These are phyloP conservation scores for Seira ritae DNA, from an alignment of 2,888 invertebrate species.

Conservation along the genomic window DNA sequence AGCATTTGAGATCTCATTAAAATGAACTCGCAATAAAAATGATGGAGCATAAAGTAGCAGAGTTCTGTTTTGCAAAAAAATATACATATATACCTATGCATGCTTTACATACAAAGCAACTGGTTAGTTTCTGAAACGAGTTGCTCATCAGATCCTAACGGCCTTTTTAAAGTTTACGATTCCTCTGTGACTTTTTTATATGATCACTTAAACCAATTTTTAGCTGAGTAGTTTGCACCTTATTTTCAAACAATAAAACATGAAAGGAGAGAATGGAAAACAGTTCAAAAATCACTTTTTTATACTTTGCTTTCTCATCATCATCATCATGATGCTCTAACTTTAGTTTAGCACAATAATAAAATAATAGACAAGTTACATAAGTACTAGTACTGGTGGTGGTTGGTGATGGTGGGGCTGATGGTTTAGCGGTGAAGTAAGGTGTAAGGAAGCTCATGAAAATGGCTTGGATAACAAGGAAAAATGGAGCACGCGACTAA, in stretches of 20 bases:
- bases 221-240: constrained; percentile 34
- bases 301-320: constrained; percentile 24
- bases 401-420: no score
- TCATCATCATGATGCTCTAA: neutral
- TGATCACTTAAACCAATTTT: constrained; percentile 36
- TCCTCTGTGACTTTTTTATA: constrained; percentile 28
- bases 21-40: neutral
- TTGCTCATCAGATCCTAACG: neutral
- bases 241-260: constrained; percentile 4
- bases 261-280: constrained; percentile 12
- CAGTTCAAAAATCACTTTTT: constrained; percentile 18
- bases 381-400: no score
- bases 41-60: neutral
- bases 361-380: neutral
- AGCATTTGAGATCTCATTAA: constrained; percentile 10
- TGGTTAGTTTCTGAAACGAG: neutral
- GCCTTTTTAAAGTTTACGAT: constrained; percentile 13
- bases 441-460: constrained; percentile 6
- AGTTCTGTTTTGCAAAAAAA: neutral
- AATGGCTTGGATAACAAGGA: constrained; percentile 37
- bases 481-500: constrained; percentile 59
- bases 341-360: neutral
- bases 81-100: neutral
- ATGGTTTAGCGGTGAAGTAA: neutral
- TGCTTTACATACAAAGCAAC: neutral